Base-by-base conservation (phyloP, 2,888 invertebrate genomes). In the Eupithecia subfuscata region DNA sequence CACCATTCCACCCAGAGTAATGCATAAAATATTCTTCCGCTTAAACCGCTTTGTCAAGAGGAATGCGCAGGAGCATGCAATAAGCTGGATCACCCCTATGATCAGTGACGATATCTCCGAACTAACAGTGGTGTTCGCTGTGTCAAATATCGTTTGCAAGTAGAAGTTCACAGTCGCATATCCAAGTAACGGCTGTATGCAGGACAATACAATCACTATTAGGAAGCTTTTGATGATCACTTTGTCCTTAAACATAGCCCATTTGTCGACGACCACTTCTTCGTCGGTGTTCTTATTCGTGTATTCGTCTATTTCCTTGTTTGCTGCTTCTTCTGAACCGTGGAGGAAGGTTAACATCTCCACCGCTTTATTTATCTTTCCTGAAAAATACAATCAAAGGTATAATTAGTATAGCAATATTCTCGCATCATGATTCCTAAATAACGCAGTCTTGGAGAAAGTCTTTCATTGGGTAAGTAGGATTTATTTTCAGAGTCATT, bases 71-170 rank as follows among this genome's bases (percentile, higher is more conserved):
- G 85, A 69, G 74, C 86, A 86, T 0, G 86, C 85, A 1, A 84
- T 3, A 1, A 89, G 70, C 74, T 89, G 88, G 18, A 88, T 83
- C 0, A 84, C 37, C 0, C 89, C 89, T 65, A 89, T 81, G 2
- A 89, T 74, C 0, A 87, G 84, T 0, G 89, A 89, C 0, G 87
- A 85, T 8, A 85, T 76, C 71, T 87, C 86, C 6, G 90, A 82
- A 22, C 81, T 84, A 0, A 89, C 77, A 25, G 79, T 83, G 0
- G 89, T 89, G 1, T 85, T 79, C 0, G 89, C 86, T 1, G 85
- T 84, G 37, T 84, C 84, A 69, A 90, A 81, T 73, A 90, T 85
- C 2, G 85, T 85, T 82, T 89, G 89, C 65, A 89, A 75, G 76
- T 89, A 90, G 75, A 83, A 84, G 34, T 82, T 75, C 0, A 89